phyloP scores from a whole-genome alignment of 2,113 vertebrate species.

The Clinocottus analis region DNA sequence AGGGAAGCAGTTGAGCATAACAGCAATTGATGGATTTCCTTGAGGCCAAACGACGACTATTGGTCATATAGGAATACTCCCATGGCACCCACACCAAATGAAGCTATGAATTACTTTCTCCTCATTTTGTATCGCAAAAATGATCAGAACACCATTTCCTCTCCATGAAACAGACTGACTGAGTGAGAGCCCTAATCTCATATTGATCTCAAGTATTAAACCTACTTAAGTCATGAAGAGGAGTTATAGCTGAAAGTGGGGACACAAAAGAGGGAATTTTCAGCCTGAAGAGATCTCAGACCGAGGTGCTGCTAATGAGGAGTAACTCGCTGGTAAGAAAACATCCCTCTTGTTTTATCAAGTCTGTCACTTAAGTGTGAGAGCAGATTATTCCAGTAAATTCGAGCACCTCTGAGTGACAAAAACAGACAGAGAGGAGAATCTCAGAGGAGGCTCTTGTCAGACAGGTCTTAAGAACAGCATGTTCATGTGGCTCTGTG shows the following conservation, averaged over 20 bases:
- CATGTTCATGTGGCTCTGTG: slow-evolving; percentile 59
- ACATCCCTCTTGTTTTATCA: slow-evolving; percentile 29
- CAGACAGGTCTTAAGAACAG: slow-evolving; percentile 60
- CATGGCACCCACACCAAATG: slow-evolving; percentile 13
- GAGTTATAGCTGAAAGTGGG: slow-evolving; percentile 38
- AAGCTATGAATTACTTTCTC: slow-evolving; percentile 17
- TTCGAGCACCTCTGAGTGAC: slow-evolving; percentile 52
- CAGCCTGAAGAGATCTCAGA: slow-evolving; percentile 32
- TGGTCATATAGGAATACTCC: slow-evolving; percentile 31
- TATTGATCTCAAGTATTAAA: slow-evolving; percentile 57
- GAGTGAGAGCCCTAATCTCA: slow-evolving; percentile 38
- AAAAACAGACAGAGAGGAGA: slow-evolving; percentile 59
- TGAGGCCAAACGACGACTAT: slow-evolving; percentile 46
- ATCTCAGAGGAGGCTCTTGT: slow-evolving; percentile 56
- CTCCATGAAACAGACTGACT: slow-evolving; percentile 36
- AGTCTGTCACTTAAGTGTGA: slow-evolving; percentile 44
- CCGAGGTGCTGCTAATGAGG: slow-evolving; percentile 13
- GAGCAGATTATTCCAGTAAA: slow-evolving; percentile 59
- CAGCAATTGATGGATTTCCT: slow-evolving; percentile 60
- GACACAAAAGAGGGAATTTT: slow-evolving; percentile 26
- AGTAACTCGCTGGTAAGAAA: slow-evolving; percentile 22
- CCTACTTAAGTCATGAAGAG: slow-evolving; percentile 43
- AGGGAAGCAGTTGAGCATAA: slow-evolving; percentile 62
- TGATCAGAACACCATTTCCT: slow-evolving; percentile 27
- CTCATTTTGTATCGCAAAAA: slow-evolving; percentile 13